Evolutionary conservation across 1,140 invertebrate species (phyloP), one percentile per base, ranked within the genome.

Genomic region (Anastatus disparis): DNA sequence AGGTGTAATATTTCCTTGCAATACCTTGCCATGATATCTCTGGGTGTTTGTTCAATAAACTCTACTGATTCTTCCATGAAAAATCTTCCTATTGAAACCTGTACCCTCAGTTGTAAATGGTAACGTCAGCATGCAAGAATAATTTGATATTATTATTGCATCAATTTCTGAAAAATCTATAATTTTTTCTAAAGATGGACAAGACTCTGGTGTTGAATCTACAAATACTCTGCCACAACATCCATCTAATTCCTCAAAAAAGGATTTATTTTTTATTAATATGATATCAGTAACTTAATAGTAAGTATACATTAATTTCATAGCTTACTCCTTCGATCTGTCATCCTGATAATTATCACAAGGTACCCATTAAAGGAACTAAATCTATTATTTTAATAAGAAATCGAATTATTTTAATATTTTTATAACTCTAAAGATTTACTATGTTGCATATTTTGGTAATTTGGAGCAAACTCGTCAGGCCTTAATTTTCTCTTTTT

Each of bases 71-170:
- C 97, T 87, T 99, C 96, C 86, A 99, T 92, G 79, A 97, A 95
- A 76, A 97, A 91, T 75, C 91, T 90, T 75, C 97, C 97, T 78
- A 99, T 96, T 92, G 82, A 99, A 99, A 2, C 94, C 95, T 0
- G 95, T 97, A 42, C 93, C 92, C 86, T 98, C 95, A 1, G 97
- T 99, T 71, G 99, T 94, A 83, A 94, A 99, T 0, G 98, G 98
- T 71, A 99, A 85, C 2, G 96, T 97, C 76, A 99, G 86, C 93
- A 99, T 98, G 74, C 94, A 96, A 0, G 93, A 92, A 82, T 97
- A 97, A 87, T 99, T 99, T 15, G 97, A 99, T 77, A 99, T 94
- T n/a, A 99, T 87, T 76, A 99, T 97, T 1, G 95, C 95, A 89
- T 99, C 97, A 20, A 99, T 89, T 82, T 96, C 92, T 15, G 94